Evolutionary conservation across 1,140 invertebrate genomes (phyloP), one percentile per base, ranked within the genome.

Genomic region (Carposina sasakii): DNA sequence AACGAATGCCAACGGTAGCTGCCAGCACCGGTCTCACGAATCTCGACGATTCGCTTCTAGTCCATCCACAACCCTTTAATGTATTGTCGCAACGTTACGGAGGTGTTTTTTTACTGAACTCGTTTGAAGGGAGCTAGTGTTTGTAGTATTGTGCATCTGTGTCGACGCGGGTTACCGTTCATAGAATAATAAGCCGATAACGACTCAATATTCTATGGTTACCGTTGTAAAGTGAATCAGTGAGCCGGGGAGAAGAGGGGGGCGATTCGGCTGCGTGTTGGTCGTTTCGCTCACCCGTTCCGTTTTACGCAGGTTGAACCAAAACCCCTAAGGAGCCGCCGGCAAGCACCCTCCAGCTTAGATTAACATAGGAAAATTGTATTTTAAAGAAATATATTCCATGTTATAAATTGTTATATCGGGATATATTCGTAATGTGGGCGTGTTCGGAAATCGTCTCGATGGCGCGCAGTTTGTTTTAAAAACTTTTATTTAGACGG

Each of bases 11-110:
- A 67, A 75, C 66, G 62, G 52, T 64, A 71, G 67, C 67, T 63
- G 61, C 46, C 45, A 50, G 37, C 62, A 56, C 51, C 59, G 52
- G 50, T 64, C 50, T n/a, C n/a, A n/a, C n/a, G n/a, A 45, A 55
- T 48, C 54, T 53, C 55, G 39, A 40, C 39, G 39, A 48, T 51
- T 63, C 63, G 71, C 64, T 77, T 60, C 48, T 72, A 75, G 76
- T 82, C 71, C 71, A 73, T 83, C 76, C 79, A 83, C 79, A 83
- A 81, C 79, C 79, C 79, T 83, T 63, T 75, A n/a, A n/a, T 68
- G 55, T 58, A 48, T 53, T 64, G 65, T 76, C 76, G 72, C 71
- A 71, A 78, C 75, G 71, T 82, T 69, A 75, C 74, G 63, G 60
- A 63, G 54, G 44, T 58, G 42, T 55, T 48, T 57, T 54, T 52